Percentiles rank a stretch among this genome's conserved stretches.
Conservation (phyloP, 2,888 invertebrate species). For the Luffia ferchaultella region DNA sequence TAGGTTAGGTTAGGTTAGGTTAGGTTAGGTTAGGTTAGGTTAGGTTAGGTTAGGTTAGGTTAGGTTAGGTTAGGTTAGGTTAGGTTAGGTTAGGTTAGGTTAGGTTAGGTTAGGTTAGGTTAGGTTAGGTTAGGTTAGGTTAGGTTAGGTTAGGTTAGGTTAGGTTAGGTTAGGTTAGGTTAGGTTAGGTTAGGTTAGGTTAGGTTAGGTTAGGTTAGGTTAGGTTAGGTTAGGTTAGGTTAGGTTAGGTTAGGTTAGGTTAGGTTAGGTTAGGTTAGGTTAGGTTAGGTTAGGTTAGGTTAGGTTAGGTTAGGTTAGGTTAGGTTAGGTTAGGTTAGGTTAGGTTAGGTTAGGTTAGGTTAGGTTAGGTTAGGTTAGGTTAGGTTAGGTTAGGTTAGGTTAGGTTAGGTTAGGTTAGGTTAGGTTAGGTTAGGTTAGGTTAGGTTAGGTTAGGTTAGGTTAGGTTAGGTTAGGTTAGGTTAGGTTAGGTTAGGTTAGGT, state of each 20-base stretch:
- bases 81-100: constrained; percentile 3
- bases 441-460: constrained; percentile 15
- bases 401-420: constrained; percentile 18
- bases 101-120: constrained; percentile 2
- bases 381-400: constrained; percentile 12
- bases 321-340: constrained; percentile 12
- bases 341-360: constrained; percentile 12
- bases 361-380: constrained; percentile 10
- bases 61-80: constrained; percentile 3
- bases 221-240: constrained; percentile 17
- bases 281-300: constrained; percentile 14
- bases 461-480: constrained; percentile 15
- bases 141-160: constrained; percentile 7
- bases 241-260: constrained; percentile 13
- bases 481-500: constrained; percentile 17
- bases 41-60: constrained; percentile 6
- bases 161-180: constrained; percentile 6
- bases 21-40: constrained; percentile 6
- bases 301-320: constrained; percentile 10
- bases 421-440: constrained; percentile 18
- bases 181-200: constrained; percentile 5
- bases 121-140: constrained; percentile 6
- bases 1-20: constrained; percentile 6
- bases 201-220: constrained; percentile 12
- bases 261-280: constrained; percentile 13